Evolutionary conservation across 2,888 invertebrate genomes (phyloP).

Genomic region (Frankliniella fusca): DNA sequence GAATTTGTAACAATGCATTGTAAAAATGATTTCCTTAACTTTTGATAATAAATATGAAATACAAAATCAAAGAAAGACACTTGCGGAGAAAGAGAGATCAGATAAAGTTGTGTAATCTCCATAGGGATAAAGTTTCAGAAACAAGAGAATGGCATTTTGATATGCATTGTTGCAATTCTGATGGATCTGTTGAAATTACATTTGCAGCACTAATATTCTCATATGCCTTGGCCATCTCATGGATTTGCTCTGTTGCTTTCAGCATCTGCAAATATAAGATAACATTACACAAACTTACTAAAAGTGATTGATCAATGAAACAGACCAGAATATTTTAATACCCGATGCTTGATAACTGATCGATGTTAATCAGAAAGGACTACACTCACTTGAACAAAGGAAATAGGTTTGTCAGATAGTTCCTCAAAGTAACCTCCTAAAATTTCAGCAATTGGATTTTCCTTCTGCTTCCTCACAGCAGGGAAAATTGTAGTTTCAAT

Average conservation of each 20-base stretch:
- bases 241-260: background rate
- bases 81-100: background rate
- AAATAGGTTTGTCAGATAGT: background rate
- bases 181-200: background rate
- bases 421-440: background rate
- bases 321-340: too few relatives aligned
- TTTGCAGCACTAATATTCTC: background rate
- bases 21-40: background rate
- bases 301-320: too few relatives aligned
- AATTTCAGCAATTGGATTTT: background rate
- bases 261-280: background rate
- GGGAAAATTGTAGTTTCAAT: background rate
- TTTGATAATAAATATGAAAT: background rate
- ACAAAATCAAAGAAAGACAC: background rate
- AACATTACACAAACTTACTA: too few relatives aligned
- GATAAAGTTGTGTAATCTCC: background rate
- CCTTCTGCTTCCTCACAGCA: background rate
- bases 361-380: background rate
- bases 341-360: background rate
- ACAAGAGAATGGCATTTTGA: background rate
- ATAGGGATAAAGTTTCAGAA: background rate
- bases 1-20: background rate
- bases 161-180: background rate
- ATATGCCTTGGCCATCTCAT: background rate
- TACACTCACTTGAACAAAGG: background rate